Base-by-base conservation (phyloP, 2,113 vertebrate genomes). In the Alectura lathami region DNA sequence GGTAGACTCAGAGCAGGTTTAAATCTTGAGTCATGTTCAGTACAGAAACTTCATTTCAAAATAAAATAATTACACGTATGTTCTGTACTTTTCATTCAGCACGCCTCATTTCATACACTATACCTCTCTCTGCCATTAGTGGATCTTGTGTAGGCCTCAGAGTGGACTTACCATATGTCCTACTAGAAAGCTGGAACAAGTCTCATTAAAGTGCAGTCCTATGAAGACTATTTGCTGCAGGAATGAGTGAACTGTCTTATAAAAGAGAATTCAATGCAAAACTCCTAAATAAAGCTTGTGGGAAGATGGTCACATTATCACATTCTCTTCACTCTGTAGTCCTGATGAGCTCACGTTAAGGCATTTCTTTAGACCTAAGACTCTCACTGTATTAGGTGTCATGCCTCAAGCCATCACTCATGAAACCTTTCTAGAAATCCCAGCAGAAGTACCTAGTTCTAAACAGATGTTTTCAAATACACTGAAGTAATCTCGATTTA, bases 121-220 rank as follows among this genome's bases (percentile, higher is more conserved):
- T n/a, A 36, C 14, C n/a, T 72, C 15, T 15, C 69, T 8, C 47
- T 83, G 67, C 32, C 60, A 15, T 51, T 45, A 74, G 66, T 1
- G 0, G 18, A 20, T 11, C 20, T 59, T 50, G 24, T 0, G 23
- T 3, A 13, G n/a, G 34, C 23, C 50, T 83, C 4, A 0, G 4
- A 27, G 56, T 5, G 21, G 29, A 21, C 9, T 62, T 53, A 8
- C 13, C 21, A 17, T 8, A 20, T 9, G 67, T 36, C 50, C n/a
- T 24, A 34, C 32, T 2, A 2, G 51, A 45, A 20, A 32, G 5
- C 17, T 15, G 32, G 56, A 40, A 53, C 30, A 66, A 23, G 15
- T 13, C 57, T 27, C 45, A 27, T 3, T 47, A 42, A 66, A 66
- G 27, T 1, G 2, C 48, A 32, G 76, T 5, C 48, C 9, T 32